Evolutionary conservation across 2,888 invertebrate genomes (phyloP), one percentile per base, ranked within the genome.

Genomic region (Callosobruchus maculatus): DNA sequence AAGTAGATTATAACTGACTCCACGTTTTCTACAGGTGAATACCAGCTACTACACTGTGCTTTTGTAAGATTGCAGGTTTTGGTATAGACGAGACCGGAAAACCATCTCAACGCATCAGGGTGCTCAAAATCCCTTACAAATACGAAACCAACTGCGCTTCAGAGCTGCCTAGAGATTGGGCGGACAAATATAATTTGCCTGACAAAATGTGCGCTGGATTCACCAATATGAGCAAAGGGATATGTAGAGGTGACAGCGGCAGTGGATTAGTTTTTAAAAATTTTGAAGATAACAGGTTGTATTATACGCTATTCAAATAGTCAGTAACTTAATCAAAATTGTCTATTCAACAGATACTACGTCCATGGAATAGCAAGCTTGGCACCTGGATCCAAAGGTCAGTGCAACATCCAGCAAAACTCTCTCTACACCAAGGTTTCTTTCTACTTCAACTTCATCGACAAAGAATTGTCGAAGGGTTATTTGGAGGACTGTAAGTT

Each of bases 181-280:
- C 72, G 13, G 72, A 75, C 68, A 76, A 74, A 71, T 78, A 77
- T 70, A 70, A 75, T 70, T 71, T 77, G 31, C 68, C 74, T 9
- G 78, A 77, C 73, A 78, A 78, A 74, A 77, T 78, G n/a, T 78
- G 78, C 49, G 76, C 77, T 0, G 78, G 78, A 26, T 77, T 77
- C 70, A 71, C 72, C 3, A 71, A 73, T 20, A 67, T 69, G 22
- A 78, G 74, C 49, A 76, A 73, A 21, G 77, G 77, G 21, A 76
- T 78, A 0, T 78, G 78, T 67, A 72, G 71, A 68, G 78, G 78
- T 2, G 78, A 78, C 71, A 78, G 78, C 20, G 78, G 78, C 0
- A 77, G 76, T 22, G 78, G 77, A 20, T 67, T 78, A 7, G 71
- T 72, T n/a, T 77, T 77, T 70, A 70, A 69, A 70, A 78, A 78